A percentile compares a stretch with the other conserved stretches of the same genome.
These are phyloP conservation scores for Amblyjoppa fuscipennis DNA, from an alignment of 2,888 invertebrate genomes.

Conservation along the genomic window DNA sequence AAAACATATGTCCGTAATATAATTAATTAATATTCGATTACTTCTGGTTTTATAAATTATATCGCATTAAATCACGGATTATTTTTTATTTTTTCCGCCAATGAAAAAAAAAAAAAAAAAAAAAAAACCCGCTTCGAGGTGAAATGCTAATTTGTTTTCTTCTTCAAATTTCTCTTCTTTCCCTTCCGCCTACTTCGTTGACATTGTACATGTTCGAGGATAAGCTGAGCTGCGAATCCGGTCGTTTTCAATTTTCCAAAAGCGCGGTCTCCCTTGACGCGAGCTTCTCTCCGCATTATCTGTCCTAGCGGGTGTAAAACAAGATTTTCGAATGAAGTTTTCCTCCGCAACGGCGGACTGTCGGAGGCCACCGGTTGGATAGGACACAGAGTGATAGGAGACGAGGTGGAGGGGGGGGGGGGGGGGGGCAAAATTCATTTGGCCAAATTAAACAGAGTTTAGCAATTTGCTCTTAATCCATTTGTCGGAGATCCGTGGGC, in stretches of 20 bases:
- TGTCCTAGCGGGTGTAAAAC: background rate
- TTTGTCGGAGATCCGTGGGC: constrained; percentile 78
- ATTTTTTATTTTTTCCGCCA: no score
- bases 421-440: constrained; percentile 81
- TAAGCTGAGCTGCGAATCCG: no score
- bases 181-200: no score
- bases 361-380: constrained; percentile 8
- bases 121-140: no score
- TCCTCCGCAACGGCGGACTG: background rate
- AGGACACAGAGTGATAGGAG: background rate
- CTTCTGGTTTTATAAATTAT: no score
- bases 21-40: no score
- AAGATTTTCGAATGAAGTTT: constrained; percentile 37
- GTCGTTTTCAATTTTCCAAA: background rate
- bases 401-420: background rate
- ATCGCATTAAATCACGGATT: no score
- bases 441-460: constrained; percentile 83
- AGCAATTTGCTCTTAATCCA: constrained; percentile 83
- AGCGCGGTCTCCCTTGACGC: background rate
- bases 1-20: no score
- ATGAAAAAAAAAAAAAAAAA: no score
- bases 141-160: no score
- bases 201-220: no score
- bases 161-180: no score
- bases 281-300: background rate